phyloP scores from a whole-genome alignment of 2,113 vertebrate species.

The Xiphophorus couchianus region DNA sequence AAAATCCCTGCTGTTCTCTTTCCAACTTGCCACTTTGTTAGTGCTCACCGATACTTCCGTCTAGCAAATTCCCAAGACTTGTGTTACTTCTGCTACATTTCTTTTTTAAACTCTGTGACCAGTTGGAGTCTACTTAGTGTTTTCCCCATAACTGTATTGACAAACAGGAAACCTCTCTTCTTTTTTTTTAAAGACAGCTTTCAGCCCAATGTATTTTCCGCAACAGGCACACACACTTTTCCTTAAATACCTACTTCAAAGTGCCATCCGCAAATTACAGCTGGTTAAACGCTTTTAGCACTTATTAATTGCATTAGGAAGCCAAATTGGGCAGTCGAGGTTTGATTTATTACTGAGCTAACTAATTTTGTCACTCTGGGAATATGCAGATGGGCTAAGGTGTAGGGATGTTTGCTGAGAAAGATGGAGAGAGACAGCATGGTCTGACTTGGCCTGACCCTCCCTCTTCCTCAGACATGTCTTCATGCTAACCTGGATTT shows the following conservation, averaged over 20 bases:
- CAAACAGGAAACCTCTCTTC: background rate
- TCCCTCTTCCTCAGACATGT: slow-evolving; percentile 18
- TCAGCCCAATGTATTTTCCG: slow-evolving; percentile 55
- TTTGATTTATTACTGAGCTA: slow-evolving; percentile 85
- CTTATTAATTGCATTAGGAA: slow-evolving; percentile 86
- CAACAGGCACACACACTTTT: slow-evolving; percentile 57
- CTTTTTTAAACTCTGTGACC: background rate
- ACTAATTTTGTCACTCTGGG: slow-evolving; percentile 84
- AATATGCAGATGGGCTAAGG: slow-evolving; percentile 74
- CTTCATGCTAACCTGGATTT: slow-evolving; percentile 37
- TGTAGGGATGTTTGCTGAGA: slow-evolving; percentile 55
- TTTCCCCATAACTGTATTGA: background rate
- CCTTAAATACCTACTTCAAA: slow-evolving; percentile 73
- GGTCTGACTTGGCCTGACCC: slow-evolving; percentile 57
- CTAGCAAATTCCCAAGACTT: too few relatives aligned
- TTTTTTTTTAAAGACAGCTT: background rate
- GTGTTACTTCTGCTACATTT: background rate
- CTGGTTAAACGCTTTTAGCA: slow-evolving; percentile 83
- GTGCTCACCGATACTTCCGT: too few relatives aligned
- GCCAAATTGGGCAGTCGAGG: slow-evolving; percentile 80
- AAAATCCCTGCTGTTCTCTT: too few relatives aligned
- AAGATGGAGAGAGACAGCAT: slow-evolving; percentile 69
- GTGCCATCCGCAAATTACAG: slow-evolving; percentile 78
- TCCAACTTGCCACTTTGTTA: too few relatives aligned
- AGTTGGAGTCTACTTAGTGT: background rate